These are phyloP conservation scores for Clarias laeviceps DNA, from an alignment of 2,797 vertebrate species.

Conservation along the genomic window DNA sequence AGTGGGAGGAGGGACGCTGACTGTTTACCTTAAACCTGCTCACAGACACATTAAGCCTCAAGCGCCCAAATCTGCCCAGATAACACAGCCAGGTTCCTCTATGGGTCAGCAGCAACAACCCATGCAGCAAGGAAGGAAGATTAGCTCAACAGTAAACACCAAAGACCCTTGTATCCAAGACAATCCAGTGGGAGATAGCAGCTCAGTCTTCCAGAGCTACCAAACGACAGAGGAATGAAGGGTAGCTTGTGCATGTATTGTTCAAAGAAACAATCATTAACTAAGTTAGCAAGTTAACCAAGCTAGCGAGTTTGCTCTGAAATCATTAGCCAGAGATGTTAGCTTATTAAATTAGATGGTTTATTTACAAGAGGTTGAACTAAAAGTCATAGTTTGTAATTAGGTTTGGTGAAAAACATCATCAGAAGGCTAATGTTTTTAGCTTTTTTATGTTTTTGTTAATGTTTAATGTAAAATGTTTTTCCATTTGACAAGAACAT, in stretches of 20 bases:
- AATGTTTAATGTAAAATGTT: too few relatives aligned
- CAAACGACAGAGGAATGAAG: background rate
- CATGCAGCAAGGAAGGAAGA: constrained; percentile 25
- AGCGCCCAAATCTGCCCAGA: constrained; percentile 34
- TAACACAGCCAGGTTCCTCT: constrained; percentile 37
- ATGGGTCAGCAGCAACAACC: constrained; percentile 3
- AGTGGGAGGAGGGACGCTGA: constrained; percentile 13
- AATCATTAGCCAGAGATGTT: background rate
- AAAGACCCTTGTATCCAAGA: constrained; percentile 9
- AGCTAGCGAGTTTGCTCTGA: background rate
- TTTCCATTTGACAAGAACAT: too few relatives aligned
- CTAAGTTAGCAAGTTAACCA: background rate
- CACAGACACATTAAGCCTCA: constrained; percentile 39
- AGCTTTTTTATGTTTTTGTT: too few relatives aligned
- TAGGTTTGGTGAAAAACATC: background rate
- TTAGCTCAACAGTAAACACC: constrained; percentile 16
- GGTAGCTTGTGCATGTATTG: background rate
- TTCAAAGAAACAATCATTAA: background rate
- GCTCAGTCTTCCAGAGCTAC: background rate
- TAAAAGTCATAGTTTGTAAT: background rate
- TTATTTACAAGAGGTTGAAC: background rate
- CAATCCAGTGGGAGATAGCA: background rate
- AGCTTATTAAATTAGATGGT: background rate
- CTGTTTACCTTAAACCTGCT: constrained; percentile 41
- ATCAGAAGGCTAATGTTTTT: background rate